Conservation (phyloP, 1,140 invertebrate species). For the Chironomus tepperi region DNA sequence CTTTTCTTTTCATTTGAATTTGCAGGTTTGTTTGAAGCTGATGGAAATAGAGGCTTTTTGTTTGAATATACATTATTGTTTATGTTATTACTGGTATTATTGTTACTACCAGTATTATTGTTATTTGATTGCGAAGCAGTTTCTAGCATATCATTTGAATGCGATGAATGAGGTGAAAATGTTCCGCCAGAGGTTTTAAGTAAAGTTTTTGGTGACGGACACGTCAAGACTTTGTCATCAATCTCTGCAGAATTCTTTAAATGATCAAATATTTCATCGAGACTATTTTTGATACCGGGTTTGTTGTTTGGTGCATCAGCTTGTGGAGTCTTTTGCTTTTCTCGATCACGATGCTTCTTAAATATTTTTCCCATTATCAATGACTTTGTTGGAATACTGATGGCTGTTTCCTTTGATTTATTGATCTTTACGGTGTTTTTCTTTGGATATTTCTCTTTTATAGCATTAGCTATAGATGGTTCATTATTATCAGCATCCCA, state of each 20-base stretch:
- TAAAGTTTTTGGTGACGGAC: neutral
- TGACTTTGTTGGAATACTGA: constrained; percentile 11
- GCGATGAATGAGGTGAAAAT: neutral
- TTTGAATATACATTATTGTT: neutral
- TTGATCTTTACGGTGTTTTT: neutral
- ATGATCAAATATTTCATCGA: constrained; percentile 16
- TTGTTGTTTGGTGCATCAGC: constrained; percentile 17
- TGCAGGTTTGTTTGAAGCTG: neutral
- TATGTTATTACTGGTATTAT: neutral
- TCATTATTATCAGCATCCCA: neutral
- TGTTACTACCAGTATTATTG: constrained; percentile 3
- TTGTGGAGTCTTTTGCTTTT: neutral
- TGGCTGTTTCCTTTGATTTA: neutral
- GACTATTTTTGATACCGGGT: neutral
- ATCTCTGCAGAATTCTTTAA: constrained; percentile 2
- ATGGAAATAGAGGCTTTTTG: neutral
- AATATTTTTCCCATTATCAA: constrained; percentile 15
- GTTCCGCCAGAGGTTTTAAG: neutral
- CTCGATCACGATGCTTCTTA: constrained; percentile 7
- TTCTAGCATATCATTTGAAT: constrained; percentile 6
- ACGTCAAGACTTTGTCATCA: neutral
- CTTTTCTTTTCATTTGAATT: neutral
- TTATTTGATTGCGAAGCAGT: constrained; percentile 14
- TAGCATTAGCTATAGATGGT: neutral
- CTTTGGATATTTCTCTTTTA: neutral